Base-by-base conservation (phyloP, 37 sponge, comb jelly and placozoan species). In the Dysidea cf. avara region DNA sequence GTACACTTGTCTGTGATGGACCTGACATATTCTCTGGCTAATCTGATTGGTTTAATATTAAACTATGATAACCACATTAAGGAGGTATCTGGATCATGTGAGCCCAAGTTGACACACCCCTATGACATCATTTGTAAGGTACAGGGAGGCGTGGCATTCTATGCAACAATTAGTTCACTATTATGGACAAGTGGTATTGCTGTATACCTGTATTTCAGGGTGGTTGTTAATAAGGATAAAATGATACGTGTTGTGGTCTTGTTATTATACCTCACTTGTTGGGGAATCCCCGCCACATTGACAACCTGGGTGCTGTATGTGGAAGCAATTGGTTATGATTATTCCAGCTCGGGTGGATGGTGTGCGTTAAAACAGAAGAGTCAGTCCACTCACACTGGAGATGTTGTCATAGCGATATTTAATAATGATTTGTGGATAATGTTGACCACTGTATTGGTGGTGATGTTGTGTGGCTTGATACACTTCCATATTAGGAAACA, bases 371-470 rank as follows among this genome's bases (percentile, higher is more conserved):
- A 75, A 37, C 28, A 80, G 21, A 28, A 34, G 20, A 56, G 75
- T 21, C 21, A 35, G 4, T 40, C 58, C 17, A 30, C 56, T 1
- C 47, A 66, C 1, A 35, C 69, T 24, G 16, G 47, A 21, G 39
- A 65, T 52, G 51, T 50, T 13, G 52, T 80, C 31, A 51, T 52
- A 26, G 68, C 75, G 1, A 34, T 80, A 21, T 78, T 89, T 66
- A 86, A 72, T 3, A 83, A 80, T 59, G 90, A 89, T 39, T 25
- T 89, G 53, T 89, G 90, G 90, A 80, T 84, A 20, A 75, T 80
- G 53, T 37, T 74, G 30, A 74, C 90, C 0, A 64, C 84, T 71
- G 28, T 89, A 18, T 49, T 81, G 66, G 74, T 89, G 6, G 70
- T 81, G 0, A 2, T 89, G 12, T 68, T 89, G 31, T 86, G 79